Conservation (phyloP, 2,113 vertebrate species). For the Zeus faber region DNA sequence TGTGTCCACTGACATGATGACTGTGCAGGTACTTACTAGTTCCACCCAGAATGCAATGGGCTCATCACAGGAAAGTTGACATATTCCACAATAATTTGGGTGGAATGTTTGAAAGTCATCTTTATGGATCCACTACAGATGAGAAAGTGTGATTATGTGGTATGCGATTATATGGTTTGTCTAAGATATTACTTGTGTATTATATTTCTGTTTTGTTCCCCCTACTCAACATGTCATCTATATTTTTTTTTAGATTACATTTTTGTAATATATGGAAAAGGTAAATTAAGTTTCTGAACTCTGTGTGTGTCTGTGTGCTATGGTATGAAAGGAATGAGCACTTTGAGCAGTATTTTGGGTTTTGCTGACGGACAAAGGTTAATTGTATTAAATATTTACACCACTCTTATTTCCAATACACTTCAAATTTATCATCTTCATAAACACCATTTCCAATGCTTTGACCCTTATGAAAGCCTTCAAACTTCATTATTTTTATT, state of each 20-base stretch:
- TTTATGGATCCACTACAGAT: too few relatives aligned
- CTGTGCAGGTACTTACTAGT: too few relatives aligned
- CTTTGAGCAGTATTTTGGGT: constrained; percentile 29
- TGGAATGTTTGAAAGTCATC: too few relatives aligned
- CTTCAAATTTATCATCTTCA: constrained; percentile 29
- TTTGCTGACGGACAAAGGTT: constrained; percentile 29
- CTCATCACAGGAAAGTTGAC: too few relatives aligned
- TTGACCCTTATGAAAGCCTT: too few relatives aligned
- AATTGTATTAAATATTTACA: constrained; percentile 49
- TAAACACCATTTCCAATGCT: neutral
- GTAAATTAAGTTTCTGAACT: constrained; percentile 40
- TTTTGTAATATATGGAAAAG: constrained; percentile 61
- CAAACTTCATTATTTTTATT: too few relatives aligned
- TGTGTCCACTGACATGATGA: too few relatives aligned
- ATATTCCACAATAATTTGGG: too few relatives aligned
- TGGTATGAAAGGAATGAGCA: constrained; percentile 23
- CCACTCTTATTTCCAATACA: constrained; percentile 70
- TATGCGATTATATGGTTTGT: too few relatives aligned
- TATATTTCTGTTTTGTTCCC: neutral
- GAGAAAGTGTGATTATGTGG: too few relatives aligned
- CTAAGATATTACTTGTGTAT: too few relatives aligned
- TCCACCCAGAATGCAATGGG: too few relatives aligned
- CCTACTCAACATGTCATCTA: constrained; percentile 17
- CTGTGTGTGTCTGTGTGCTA: constrained; percentile 12
- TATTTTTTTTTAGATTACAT: constrained; percentile 57